A percentile compares a stretch with the other conserved stretches of the same genome.
Evolutionary conservation across 2,888 invertebrate species (phyloP).

Genomic region (Abscondita cerata): DNA sequence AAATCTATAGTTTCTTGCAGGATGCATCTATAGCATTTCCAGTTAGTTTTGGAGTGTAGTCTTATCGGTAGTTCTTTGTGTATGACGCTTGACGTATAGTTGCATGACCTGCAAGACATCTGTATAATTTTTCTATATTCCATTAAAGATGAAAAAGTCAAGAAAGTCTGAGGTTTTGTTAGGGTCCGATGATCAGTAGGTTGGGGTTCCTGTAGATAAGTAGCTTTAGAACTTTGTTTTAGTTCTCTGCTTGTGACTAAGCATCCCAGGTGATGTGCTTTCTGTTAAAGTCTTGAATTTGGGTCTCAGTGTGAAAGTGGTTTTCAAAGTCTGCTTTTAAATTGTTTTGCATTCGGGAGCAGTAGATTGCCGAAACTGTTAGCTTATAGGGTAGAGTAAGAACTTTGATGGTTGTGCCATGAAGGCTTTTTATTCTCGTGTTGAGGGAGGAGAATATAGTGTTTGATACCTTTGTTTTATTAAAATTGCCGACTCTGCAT

Average conservation of each 20-base stretch:
- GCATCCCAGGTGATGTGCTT: neutral
- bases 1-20: neutral
- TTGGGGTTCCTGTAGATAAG: neutral
- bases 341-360: constrained; percentile 15
- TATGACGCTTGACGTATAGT: neutral
- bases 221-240: no score
- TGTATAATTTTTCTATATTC: neutral
- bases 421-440: constrained; percentile 7
- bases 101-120: neutral
- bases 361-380: constrained; percentile 11
- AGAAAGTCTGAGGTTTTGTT: no score
- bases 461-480: no score
- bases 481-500: neutral
- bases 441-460: no score
- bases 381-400: neutral
- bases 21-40: neutral
- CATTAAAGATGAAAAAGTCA: no score
- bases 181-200: neutral
- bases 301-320: constrained; percentile 11
- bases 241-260: neutral
- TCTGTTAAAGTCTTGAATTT: neutral
- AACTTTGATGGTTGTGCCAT: constrained; percentile 14
- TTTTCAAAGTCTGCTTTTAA: constrained; percentile 18
- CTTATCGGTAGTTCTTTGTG: neutral
- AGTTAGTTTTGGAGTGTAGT: neutral